Evolutionary conservation across 1,140 invertebrate genomes (phyloP), one percentile per base, ranked within the genome.

Genomic region (Cydia pomonella): DNA sequence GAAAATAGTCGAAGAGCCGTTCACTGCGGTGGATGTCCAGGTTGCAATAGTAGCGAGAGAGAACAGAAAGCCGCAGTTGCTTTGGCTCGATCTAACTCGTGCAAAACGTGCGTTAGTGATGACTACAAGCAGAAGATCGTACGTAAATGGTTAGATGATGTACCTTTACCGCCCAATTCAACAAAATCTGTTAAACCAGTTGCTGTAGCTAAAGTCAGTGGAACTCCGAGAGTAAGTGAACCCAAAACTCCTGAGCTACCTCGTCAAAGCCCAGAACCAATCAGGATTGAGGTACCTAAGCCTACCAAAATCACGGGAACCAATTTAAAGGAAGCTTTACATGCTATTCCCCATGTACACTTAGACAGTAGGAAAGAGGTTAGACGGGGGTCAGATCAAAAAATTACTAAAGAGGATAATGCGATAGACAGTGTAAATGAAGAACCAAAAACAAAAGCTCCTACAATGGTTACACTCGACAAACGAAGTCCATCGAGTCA

Each of bases 111-210:
- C 72, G 90, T 93, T 12, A 94, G 94, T 80, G 93, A 94, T 47
- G 93, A 93, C 76, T 94, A 94, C 77, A 93, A 94, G 75, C 90
- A 93, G 76, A 92, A 81, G 71, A 91, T 93, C 77, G 92, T 93
- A 27, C 87, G 90, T 77, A 96, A 96, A 85, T 97, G 96, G 97
- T 82, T 97, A 53, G 96, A 97, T 79, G 95, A 97, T 84, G 95
- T 97, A 3, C 95, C 95, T 88, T 87, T 93, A 78, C 85, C 86
- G 33, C 47, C 76, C 10, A 80, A 81, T 23, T 38, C 73, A 13
- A 71, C 77, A 63, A 87, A 82, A 79, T 80, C 85, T 2, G 72
- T 80, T 1, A 92, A 92, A 84, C 92, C 91, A 21, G 78, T 93
- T 27, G 86, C 89, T 12, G 78, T 93, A 27, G 86, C 89, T n/a